A percentile compares a stretch with the other conserved stretches of the same genome.
Evolutionary conservation across 1,140 invertebrate species (phyloP).

Genomic region (Bombus sylvicola): DNA sequence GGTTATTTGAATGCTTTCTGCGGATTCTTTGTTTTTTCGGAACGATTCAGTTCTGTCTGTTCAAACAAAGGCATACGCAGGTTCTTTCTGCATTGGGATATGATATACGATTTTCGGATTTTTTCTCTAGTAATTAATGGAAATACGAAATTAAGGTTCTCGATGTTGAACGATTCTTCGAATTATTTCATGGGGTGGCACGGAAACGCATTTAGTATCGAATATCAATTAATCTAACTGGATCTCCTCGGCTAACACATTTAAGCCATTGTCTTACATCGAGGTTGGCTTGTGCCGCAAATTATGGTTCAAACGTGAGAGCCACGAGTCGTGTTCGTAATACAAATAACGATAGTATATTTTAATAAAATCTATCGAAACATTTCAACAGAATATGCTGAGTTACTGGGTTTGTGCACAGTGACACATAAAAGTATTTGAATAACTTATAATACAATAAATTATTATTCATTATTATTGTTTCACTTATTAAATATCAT

Average conservation of each 20-base stretch:
- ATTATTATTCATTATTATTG: too few species aligned
- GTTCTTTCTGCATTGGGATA: not conserved
- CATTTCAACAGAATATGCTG: not conserved
- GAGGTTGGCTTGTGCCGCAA: not conserved
- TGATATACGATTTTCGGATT: not conserved
- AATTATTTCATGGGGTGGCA: too few species aligned
- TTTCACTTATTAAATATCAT: not conserved
- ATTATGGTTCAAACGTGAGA: conserved; percentile 18
- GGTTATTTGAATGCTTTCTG: conserved; percentile 26
- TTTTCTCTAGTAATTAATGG: not conserved
- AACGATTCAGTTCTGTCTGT: not conserved
- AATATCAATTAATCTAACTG: conserved; percentile 11
- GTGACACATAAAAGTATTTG: not conserved
- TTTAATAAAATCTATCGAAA: not conserved
- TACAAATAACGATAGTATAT: not conserved
- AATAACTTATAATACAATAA: not conserved
- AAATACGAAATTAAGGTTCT: not conserved
- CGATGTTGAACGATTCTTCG: not conserved
- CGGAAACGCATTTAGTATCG: not conserved
- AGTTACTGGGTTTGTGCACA: not conserved
- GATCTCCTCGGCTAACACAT: not conserved
- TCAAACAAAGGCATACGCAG: not conserved
- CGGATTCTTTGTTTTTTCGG: conserved; percentile 3
- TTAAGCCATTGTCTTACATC: conserved; percentile 9
- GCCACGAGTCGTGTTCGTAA: not conserved